A percentile compares a stretch with the other conserved stretches of the same genome.
Conservation (phyloP, 2,888 invertebrate genomes). For the Heliconius ethilla region DNA sequence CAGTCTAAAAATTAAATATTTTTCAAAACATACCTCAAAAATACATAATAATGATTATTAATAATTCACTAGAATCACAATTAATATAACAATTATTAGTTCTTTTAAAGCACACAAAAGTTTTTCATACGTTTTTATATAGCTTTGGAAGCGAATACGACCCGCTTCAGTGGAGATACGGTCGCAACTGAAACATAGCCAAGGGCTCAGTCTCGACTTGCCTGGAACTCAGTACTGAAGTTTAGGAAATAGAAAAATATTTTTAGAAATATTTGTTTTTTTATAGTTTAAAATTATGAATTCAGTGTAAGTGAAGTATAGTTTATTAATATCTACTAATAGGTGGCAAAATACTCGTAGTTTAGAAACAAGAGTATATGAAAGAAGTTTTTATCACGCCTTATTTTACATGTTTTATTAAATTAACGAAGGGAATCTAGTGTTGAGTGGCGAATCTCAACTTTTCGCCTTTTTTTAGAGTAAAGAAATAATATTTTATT, state of each 20-base stretch:
- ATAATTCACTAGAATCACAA: slow-evolving; percentile 18
- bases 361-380: background rate
- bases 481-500: too few relatives aligned
- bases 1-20: too few relatives aligned
- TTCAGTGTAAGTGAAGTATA: background rate
- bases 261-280: background rate
- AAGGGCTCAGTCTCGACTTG: slow-evolving; percentile 31
- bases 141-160: slow-evolving; percentile 30
- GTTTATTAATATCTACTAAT: background rate
- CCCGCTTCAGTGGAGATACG: slow-evolving; percentile 39
- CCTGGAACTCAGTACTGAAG: slow-evolving; percentile 11
- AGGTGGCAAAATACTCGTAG: background rate
- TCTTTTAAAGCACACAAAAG: slow-evolving; percentile 37
- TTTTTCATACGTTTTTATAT: slow-evolving; percentile 37
- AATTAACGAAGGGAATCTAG: too few relatives aligned
- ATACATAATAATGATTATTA: background rate
- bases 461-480: too few relatives aligned
- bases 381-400: background rate
- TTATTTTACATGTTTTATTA: background rate
- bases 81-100: slow-evolving; percentile 16
- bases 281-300: background rate
- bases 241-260: background rate
- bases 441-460: too few relatives aligned
- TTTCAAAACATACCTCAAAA: slow-evolving; percentile 14
- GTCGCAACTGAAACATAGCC: slow-evolving; percentile 35